Evolutionary conservation across 2,888 invertebrate species (phyloP).

Genomic region (Phengaris arion): DNA sequence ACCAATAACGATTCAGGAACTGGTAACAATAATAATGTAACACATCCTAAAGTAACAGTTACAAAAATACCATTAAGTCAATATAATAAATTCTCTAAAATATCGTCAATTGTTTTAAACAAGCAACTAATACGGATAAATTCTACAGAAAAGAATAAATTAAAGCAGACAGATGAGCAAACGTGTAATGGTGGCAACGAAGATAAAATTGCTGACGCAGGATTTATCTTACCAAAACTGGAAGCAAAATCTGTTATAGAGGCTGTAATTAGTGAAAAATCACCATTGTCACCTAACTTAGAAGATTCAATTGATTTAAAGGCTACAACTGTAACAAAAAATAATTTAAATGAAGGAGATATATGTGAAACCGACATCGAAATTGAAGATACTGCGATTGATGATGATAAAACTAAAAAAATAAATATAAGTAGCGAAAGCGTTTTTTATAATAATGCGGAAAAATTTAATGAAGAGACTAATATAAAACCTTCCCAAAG

Average conservation of each 20-base stretch:
- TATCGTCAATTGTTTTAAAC: constrained; percentile 11
- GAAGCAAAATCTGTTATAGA: not conserved
- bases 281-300: not conserved
- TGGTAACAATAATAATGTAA: not conserved
- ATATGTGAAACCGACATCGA: not conserved
- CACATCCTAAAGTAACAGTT: not conserved
- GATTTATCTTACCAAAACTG: not conserved
- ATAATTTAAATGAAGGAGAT: not conserved
- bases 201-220: not conserved
- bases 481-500: not conserved
- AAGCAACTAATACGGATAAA: constrained; percentile 3
- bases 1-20: not conserved
- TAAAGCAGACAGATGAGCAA: not conserved
- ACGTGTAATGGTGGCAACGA: too few species aligned
- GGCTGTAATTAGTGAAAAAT: not conserved
- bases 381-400: not conserved
- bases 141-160: not conserved
- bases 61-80: constrained; percentile 7
- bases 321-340: not conserved
- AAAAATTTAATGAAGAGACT: not conserved
- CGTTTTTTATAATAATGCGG: not conserved
- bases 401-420: not conserved
- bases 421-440: not conserved
- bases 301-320: not conserved
- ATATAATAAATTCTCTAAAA: not conserved